Evolutionary conservation across 2,888 invertebrate genomes (phyloP), one percentile per base, ranked within the genome.

Genomic region (Melieria omissa): DNA sequence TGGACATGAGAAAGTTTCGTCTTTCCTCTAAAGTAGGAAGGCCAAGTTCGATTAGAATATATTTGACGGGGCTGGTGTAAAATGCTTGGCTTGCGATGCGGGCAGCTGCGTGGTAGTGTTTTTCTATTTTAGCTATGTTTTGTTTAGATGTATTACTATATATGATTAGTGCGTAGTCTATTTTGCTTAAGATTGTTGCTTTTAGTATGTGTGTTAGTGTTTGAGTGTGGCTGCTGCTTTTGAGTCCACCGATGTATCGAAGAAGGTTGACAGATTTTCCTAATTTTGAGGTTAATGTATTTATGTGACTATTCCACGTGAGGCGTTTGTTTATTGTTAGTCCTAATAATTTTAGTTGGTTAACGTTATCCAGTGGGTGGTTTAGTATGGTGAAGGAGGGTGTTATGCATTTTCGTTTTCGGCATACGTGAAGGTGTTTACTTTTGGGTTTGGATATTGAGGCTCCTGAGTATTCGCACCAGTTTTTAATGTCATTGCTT

Each of bases 401-500:
- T 29, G 29, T 29, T 29, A 29, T 58, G 41, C 41, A 58, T 29
- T 10, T 58, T 4, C 9, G n/a, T n/a, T 58, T 42, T 3, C 41
- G 41, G 8, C 63, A 63, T 12, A 49, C 49, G 7, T 16, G 63
- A 49, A 47, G 10, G 47, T 47, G 47, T 63, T 63, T 63, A 14
- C 63, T 46, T 46, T 62, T 62, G 4, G n/a, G 45, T 45, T 45
- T 45, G 12, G 62, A 62, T 29, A 62, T 44, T 9, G 46, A 45
- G 4, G 62, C 62, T 14, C 62, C 62, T 62, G 62, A 62, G 62
- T 62, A 62, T 14, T 62, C 62, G 62, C 62, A 62, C 61, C 61
- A 61, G 10, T 42, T 44, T 8, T 12, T n/a, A 61, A 61, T 61
- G 12, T 61, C 29, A 29, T 29, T 29, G 29, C 29, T 29, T 29